These are phyloP conservation scores for Urocolius indicus DNA, from an alignment of 2,113 vertebrate genomes.

Conservation along the genomic window DNA sequence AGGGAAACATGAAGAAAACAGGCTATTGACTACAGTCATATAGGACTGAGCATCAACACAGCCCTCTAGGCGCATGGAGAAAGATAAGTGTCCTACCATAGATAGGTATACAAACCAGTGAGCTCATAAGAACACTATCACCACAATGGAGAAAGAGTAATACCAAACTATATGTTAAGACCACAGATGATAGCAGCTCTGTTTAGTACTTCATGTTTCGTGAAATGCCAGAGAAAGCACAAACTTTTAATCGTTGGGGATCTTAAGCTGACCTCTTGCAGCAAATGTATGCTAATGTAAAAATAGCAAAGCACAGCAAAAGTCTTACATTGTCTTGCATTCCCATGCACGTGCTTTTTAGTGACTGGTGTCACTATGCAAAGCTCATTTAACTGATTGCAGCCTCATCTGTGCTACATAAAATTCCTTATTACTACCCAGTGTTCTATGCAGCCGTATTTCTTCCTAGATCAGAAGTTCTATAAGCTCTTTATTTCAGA, in stretches of 20 bases:
- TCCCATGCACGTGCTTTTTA: rapidly evolving
- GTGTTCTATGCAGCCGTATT: not conserved
- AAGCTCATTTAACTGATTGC: not conserved
- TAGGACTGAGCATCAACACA: not conserved
- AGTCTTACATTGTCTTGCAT: not conserved
- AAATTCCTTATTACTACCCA: not conserved
- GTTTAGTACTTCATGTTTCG: not conserved
- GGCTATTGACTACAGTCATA: not conserved
- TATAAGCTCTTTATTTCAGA: rapidly evolving
- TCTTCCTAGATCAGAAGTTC: not conserved
- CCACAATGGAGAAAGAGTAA: not conserved
- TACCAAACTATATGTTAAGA: not conserved
- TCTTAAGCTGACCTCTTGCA: not conserved
- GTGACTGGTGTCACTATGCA: not conserved
- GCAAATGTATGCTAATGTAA: not conserved
- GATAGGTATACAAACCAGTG: not conserved
- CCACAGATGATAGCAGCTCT: not conserved
- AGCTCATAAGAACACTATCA: not conserved
- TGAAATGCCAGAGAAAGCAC: not conserved
- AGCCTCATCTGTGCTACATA: not conserved
- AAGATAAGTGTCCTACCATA: not conserved
- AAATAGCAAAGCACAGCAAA: not conserved
- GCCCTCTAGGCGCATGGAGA: rapidly evolving
- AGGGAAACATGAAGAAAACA: not conserved
- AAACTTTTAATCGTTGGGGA: not conserved